Conservation (phyloP, 2,113 vertebrate genomes). For the Anas platyrhynchos region DNA sequence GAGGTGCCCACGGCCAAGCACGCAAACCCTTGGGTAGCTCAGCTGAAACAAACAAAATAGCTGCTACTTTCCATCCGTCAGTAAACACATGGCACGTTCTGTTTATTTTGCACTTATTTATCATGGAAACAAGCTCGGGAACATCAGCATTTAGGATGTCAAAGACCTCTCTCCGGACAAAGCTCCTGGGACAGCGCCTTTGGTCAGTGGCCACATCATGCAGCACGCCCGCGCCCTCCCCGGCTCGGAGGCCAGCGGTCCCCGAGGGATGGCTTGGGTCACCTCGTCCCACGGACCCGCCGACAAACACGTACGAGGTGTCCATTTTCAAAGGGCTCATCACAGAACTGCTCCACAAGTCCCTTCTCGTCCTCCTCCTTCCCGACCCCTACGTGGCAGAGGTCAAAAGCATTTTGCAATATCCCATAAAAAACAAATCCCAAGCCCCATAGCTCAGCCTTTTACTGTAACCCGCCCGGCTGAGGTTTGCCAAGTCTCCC, state of each 20-base stretch:
- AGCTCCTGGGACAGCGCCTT: neutral
- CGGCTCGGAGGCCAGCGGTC: neutral
- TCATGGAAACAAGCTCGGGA: neutral
- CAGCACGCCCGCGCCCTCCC: neutral
- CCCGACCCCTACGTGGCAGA: neutral
- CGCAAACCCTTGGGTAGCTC: neutral
- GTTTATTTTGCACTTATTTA: neutral
- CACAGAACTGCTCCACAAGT: neutral
- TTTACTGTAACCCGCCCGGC: neutral
- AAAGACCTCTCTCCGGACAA: neutral
- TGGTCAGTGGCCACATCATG: neutral
- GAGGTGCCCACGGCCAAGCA: neutral
- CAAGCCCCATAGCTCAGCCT: neutral
- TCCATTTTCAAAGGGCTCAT: conserved; percentile 61
- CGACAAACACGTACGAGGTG: conserved; percentile 56
- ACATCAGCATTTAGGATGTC: neutral
- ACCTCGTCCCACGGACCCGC: neutral
- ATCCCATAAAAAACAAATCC: neutral
- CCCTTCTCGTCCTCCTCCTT: neutral
- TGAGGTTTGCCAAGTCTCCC: neutral
- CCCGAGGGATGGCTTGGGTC: conserved; percentile 4
- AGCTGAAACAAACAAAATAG: neutral
- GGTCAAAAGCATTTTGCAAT: conserved; percentile 37
- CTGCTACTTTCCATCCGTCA: neutral
- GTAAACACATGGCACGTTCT: neutral